phyloP scores from a whole-genome alignment of 1,140 invertebrate species.

The Brachionus angularis region DNA sequence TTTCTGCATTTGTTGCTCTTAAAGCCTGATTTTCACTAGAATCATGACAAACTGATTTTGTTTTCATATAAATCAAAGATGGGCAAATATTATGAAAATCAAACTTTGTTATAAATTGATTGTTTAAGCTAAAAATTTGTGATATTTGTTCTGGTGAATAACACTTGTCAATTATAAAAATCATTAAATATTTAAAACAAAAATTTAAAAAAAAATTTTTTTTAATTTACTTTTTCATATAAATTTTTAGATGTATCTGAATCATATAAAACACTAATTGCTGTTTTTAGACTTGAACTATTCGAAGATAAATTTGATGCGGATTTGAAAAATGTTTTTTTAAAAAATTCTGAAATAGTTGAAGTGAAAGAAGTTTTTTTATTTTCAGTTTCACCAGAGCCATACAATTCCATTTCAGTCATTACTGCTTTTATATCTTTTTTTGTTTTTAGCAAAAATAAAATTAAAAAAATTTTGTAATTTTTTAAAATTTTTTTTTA shows the following conservation, averaged over 20 bases:
- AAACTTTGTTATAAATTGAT: slow-evolving; percentile 13
- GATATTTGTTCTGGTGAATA: neutral
- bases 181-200: no score
- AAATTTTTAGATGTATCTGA: neutral
- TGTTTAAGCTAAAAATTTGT: slow-evolving; percentile 4
- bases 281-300: no score
- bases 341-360: no score
- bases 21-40: neutral
- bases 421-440: slow-evolving; percentile 22
- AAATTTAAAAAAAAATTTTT: neutral
- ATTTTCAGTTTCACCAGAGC: no score
- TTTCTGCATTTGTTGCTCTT: neutral
- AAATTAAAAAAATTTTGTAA: neutral
- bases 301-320: no score
- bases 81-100: slow-evolving; percentile 30
- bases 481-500: neutral
- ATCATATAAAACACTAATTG: no score
- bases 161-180: no score
- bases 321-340: no score
- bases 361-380: no score
- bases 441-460: no score
- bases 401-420: neutral
- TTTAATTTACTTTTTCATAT: slow-evolving; percentile 30
- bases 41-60: neutral
- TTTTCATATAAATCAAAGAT: slow-evolving; percentile 3